Percentiles rank a stretch among this genome's conserved stretches.
phyloP scores from a whole-genome alignment of 2,888 invertebrate genomes.

The Volucella inanis region DNA sequence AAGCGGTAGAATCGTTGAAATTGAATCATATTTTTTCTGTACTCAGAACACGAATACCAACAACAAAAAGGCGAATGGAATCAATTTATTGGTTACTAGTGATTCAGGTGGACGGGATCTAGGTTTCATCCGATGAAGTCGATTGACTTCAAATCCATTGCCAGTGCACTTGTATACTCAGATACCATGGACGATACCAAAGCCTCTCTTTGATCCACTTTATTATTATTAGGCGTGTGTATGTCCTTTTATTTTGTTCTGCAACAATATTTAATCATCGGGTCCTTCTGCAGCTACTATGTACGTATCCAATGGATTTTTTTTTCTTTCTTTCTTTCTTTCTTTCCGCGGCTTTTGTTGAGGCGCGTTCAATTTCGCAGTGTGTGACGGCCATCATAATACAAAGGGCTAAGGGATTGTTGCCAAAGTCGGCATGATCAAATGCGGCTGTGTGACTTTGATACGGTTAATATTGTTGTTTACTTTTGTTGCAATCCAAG shows the following conservation, averaged over 20 bases:
- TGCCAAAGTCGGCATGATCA: conserved; percentile 58
- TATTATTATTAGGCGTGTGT: conserved; percentile 26
- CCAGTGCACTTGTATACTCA: conserved; percentile 16
- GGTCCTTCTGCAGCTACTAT: conserved; percentile 49
- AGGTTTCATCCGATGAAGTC: conserved; percentile 5
- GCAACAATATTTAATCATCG: conserved; percentile 43
- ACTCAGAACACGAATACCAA: neutral
- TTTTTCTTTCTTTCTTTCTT: conserved; percentile 10
- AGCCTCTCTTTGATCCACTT: conserved; percentile 50
- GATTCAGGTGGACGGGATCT: conserved; percentile 58
- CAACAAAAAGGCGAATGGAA: conserved; percentile 31
- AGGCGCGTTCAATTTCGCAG: conserved; percentile 51
- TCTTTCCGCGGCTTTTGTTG: conserved; percentile 29
- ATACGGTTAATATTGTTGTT: conserved; percentile 75
- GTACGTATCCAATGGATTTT: conserved; percentile 34
- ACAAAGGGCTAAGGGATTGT: conserved; percentile 15
- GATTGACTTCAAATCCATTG: conserved; percentile 28
- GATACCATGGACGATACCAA: conserved; percentile 45
- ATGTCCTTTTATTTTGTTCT: conserved; percentile 54
- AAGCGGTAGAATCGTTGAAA: conserved; percentile 63
- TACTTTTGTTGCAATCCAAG: conserved; percentile 70
- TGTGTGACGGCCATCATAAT: conserved; percentile 59
- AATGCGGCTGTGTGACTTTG: conserved; percentile 69
- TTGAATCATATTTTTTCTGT: conserved; percentile 70
- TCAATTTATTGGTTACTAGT: conserved; percentile 69